Conservation (phyloP, 2,888 invertebrate genomes). For the Lepas anatifera region DNA sequence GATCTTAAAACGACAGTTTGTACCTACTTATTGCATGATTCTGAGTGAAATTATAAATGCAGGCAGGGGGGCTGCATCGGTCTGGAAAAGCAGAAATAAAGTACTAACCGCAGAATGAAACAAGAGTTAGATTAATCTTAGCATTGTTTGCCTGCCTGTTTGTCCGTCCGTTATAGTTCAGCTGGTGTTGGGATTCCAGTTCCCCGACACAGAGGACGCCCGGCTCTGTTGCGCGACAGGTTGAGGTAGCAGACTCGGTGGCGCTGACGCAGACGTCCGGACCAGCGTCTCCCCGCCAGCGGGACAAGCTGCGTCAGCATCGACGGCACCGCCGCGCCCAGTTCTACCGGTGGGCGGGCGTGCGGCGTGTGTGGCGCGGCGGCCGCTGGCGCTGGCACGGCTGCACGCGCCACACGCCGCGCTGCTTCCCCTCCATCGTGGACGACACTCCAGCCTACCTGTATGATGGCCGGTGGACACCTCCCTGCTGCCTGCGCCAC, state of each 20-base stretch:
- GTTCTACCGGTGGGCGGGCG: constrained; percentile 50
- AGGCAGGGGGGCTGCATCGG: no score
- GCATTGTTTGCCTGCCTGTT: no score
- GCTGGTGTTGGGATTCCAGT: no score
- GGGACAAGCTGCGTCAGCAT: constrained; percentile 14
- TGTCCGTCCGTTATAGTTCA: no score
- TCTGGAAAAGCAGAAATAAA: no score
- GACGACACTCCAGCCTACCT: constrained; percentile 70
- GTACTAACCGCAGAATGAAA: no score
- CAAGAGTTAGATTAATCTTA: no score
- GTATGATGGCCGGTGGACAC: constrained; percentile 65
- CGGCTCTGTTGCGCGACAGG: no score
- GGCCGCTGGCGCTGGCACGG: constrained; percentile 49
- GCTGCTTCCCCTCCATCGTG: constrained; percentile 65
- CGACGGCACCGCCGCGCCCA: constrained; percentile 38
- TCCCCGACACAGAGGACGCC: no score
- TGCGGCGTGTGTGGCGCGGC: constrained; percentile 50
- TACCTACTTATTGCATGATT: no score
- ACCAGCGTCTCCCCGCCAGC: neutral
- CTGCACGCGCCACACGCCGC: constrained; percentile 54
- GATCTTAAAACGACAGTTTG: no score
- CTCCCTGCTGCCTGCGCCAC: constrained; percentile 80
- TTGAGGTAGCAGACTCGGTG: constrained; percentile 17
- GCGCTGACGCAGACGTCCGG: neutral
- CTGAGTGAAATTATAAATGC: no score